Evolutionary conservation across 2,888 invertebrate genomes (phyloP).

Genomic region (Dynastes grantii): DNA sequence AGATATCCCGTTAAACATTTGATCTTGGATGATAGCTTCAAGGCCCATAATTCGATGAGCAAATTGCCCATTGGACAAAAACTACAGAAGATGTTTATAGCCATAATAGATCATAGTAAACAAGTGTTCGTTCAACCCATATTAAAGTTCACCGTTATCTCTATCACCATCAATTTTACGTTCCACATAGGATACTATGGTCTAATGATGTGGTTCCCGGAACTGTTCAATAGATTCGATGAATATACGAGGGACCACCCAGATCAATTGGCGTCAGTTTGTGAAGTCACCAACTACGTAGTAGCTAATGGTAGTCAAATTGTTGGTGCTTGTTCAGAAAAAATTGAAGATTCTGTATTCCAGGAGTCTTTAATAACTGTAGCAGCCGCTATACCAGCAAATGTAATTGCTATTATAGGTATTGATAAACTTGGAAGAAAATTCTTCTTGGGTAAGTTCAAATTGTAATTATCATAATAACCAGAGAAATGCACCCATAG

Average conservation of each 20-base stretch:
- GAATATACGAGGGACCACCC: constrained; percentile 82
- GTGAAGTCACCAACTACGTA: constrained; percentile 85
- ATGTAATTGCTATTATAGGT: constrained; percentile 84
- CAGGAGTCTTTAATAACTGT: constrained; percentile 90
- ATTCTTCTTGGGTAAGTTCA: constrained; percentile 81
- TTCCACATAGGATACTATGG: constrained; percentile 97
- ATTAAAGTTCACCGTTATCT: constrained; percentile 86
- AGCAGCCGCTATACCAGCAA: constrained; percentile 89
- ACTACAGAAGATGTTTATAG: constrained; percentile 81
- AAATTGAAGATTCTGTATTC: constrained; percentile 86
- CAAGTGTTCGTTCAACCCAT: constrained; percentile 87
- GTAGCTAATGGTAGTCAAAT: constrained; percentile 77
- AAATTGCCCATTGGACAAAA: constrained; percentile 77
- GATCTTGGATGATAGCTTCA: constrained; percentile 74
- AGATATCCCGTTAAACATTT: constrained; percentile 85
- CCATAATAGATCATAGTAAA: constrained; percentile 87
- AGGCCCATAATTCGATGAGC: constrained; percentile 61
- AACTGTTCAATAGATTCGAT: constrained; percentile 92
- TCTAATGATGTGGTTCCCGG: constrained; percentile 98
- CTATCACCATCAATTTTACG: constrained; percentile 92
- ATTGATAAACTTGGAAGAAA: constrained; percentile 92
- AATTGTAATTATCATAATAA: background rate
- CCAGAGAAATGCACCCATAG: no score
- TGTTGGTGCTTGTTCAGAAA: constrained; percentile 77
- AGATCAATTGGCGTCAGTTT: constrained; percentile 79